Conservation (phyloP, 2,113 vertebrate genomes). For the Calidris pugnax region DNA sequence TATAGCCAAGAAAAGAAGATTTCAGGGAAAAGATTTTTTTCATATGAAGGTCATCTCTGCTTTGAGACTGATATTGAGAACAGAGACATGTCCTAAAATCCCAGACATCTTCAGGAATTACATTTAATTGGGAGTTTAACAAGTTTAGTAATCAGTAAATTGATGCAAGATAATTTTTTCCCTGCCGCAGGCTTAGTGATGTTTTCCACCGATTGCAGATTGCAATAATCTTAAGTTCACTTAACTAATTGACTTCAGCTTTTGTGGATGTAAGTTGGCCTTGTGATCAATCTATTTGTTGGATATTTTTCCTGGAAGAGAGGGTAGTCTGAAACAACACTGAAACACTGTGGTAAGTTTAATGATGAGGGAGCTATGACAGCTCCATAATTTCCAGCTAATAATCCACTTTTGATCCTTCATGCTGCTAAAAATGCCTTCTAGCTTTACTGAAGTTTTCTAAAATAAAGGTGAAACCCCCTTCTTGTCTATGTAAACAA, state of each 20-base stretch:
- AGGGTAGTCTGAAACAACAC: not conserved
- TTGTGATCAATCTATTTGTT: not conserved
- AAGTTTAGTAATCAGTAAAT: not conserved
- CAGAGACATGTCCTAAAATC: not conserved
- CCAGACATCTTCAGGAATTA: not conserved
- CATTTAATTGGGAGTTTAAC: not conserved
- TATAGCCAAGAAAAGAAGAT: not conserved
- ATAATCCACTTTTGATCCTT: not conserved
- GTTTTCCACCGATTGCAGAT: not conserved
- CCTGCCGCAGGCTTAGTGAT: not conserved
- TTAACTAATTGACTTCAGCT: not conserved
- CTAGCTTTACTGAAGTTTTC: not conserved
- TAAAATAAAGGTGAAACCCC: not conserved
- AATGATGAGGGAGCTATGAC: not conserved
- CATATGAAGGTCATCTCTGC: not conserved
- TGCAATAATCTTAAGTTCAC: not conserved
- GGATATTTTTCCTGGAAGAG: not conserved
- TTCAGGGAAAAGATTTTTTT: not conserved
- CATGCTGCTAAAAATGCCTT: not conserved
- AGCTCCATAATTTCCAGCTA: not conserved
- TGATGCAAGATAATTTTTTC: not conserved
- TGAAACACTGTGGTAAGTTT: not conserved
- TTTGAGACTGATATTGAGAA: not conserved
- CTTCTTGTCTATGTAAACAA: not conserved
- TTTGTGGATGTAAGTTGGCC: not conserved